Conservation (phyloP, 2,888 invertebrate genomes). For the Griposia aprilina region DNA sequence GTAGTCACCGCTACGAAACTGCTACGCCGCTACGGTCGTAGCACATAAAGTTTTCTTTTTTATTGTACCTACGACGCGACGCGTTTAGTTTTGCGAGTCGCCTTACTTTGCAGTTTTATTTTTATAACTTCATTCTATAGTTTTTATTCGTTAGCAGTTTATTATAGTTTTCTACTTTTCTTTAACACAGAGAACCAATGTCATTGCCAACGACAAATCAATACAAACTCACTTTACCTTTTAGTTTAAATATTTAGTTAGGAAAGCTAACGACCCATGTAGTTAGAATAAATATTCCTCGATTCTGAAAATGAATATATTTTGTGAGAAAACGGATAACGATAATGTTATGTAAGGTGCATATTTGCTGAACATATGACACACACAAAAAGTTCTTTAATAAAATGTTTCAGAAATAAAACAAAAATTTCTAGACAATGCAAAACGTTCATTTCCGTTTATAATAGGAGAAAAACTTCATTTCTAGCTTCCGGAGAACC, state of each 20-base stretch:
- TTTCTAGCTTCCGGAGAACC: background rate
- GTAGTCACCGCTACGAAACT: slow-evolving; percentile 54
- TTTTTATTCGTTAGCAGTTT: slow-evolving; percentile 20
- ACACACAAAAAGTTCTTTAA: too few species aligned
- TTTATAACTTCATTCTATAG: slow-evolving; percentile 17
- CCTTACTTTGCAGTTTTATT: slow-evolving; percentile 41
- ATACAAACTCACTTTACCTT: slow-evolving; percentile 16
- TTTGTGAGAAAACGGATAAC: background rate
- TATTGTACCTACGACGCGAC: slow-evolving; percentile 21
- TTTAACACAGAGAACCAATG: background rate
- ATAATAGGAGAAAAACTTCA: background rate
- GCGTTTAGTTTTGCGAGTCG: slow-evolving; percentile 31
- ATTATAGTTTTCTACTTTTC: slow-evolving; percentile 14
- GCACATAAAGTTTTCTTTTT: slow-evolving; percentile 55
- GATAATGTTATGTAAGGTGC: background rate
- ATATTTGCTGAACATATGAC: background rate
- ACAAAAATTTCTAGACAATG: background rate
- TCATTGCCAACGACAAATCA: slow-evolving; percentile 30
- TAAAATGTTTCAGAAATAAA: background rate
- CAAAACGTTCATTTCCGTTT: background rate
- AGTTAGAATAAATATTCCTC: background rate
- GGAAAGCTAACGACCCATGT: background rate
- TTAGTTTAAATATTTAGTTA: slow-evolving; percentile 13
- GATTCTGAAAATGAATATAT: background rate
- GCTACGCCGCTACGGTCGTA: slow-evolving; percentile 48